A percentile compares a stretch with the other conserved stretches of the same genome.
phyloP scores from a whole-genome alignment of 2,113 vertebrate species.

The Amblyornis subalaris region DNA sequence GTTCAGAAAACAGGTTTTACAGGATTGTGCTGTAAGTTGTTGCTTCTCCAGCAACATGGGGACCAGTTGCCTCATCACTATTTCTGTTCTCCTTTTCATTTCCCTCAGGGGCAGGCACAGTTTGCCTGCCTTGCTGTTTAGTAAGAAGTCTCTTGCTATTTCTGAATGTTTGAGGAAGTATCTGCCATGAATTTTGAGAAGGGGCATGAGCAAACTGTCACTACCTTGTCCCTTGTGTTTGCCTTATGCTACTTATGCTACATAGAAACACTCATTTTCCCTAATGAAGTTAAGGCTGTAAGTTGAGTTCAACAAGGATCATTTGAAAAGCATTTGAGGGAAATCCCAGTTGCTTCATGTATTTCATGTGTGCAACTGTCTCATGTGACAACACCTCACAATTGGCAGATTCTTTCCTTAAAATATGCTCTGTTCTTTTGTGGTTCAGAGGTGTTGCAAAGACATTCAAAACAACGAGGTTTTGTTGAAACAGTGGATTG shows the following conservation, averaged over 20 bases:
- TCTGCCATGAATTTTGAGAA: not conserved
- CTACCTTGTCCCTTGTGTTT: not conserved
- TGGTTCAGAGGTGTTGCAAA: not conserved
- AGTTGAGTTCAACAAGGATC: not conserved
- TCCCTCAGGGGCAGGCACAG: not conserved
- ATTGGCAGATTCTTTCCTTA: not conserved
- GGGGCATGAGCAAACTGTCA: not conserved
- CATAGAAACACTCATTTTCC: not conserved
- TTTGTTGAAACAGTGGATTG: not conserved
- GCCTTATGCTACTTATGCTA: not conserved
- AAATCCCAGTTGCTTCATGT: not conserved
- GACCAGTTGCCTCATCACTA: not conserved
- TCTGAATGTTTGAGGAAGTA: slow-evolving; percentile 33
- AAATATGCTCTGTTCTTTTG: not conserved
- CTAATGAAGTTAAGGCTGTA: not conserved
- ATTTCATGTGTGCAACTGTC: not conserved
- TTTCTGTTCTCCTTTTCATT: slow-evolving; percentile 53
- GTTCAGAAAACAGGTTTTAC: not conserved
- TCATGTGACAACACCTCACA: not conserved
- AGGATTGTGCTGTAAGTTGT: not conserved
- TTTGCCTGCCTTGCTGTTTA: slow-evolving; percentile 5
- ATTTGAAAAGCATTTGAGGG: not conserved
- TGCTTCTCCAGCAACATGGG: not conserved
- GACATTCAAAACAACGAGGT: not conserved
- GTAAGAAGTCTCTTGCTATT: slow-evolving; percentile 23